phyloP scores from a whole-genome alignment of 1,140 invertebrate species.

The Calliopsis andreniformis region DNA sequence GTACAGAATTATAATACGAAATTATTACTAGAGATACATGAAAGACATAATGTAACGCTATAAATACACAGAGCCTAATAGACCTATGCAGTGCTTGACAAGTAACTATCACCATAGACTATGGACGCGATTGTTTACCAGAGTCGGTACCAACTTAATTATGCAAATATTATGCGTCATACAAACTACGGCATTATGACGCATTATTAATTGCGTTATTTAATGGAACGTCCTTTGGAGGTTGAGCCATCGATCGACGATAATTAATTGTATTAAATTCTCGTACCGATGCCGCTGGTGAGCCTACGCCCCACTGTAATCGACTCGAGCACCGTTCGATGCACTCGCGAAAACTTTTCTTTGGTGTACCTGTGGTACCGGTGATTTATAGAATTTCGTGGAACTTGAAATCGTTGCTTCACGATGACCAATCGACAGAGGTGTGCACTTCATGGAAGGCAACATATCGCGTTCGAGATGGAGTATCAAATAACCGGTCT shows the following conservation, averaged over 20 bases:
- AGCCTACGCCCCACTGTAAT: neutral
- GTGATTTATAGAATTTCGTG: too few relatives aligned
- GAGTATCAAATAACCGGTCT: constrained; percentile 7
- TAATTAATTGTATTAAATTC: constrained; percentile 25
- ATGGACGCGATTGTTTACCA: constrained; percentile 1
- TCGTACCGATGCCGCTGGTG: neutral
- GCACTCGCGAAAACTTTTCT: too few relatives aligned
- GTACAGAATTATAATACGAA: too few relatives aligned
- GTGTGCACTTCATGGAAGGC: neutral
- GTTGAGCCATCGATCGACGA: constrained; percentile 18
- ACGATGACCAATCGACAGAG: neutral
- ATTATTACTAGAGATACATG: too few relatives aligned
- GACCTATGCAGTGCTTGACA: too few relatives aligned
- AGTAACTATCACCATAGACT: neutral
- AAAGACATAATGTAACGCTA: too few relatives aligned
- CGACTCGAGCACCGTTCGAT: neutral
- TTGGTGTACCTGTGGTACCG: too few relatives aligned
- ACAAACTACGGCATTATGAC: constrained; percentile 13
- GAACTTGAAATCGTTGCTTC: too few relatives aligned
- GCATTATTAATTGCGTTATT: constrained; percentile 17
- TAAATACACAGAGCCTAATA: too few relatives aligned
- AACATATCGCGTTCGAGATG: too few relatives aligned
- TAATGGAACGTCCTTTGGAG: constrained; percentile 14
- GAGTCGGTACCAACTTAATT: constrained; percentile 3
- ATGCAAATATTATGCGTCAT: constrained; percentile 7